phyloP scores from a whole-genome alignment of 2,888 invertebrate species.

The Chrysopilus asiliformis region DNA sequence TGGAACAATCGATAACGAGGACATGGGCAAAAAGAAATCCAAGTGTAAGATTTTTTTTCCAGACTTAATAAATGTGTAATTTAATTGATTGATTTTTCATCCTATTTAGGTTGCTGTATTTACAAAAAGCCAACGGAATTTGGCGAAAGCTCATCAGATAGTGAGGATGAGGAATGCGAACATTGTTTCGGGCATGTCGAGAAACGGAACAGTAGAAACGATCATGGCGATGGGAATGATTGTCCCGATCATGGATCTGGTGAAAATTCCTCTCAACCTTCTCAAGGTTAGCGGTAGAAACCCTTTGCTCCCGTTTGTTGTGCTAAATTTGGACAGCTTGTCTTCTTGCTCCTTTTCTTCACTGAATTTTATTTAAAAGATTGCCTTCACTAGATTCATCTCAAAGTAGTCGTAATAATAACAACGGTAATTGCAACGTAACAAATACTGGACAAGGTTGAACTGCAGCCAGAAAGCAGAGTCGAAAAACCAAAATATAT shows the following conservation, averaged over 20 bases:
- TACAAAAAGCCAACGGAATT: conserved; percentile 81
- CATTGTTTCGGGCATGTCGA: conserved; percentile 76
- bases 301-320: no score
- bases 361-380: no score
- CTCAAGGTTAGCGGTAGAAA: no score
- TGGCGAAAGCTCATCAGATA: conserved; percentile 78
- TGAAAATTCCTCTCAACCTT: no score
- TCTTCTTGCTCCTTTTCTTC: no score
- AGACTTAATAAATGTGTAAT: conserved; percentile 1
- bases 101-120: conserved; percentile 72
- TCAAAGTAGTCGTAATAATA: no score
- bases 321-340: no score
- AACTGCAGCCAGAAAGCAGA: no score
- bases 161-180: conserved; percentile 72
- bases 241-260: conserved; percentile 7
- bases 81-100: conserved; percentile 6
- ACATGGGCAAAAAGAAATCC: conserved; percentile 90
- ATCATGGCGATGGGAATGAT: conserved; percentile 18
- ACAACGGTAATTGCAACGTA: no score
- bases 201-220: conserved; percentile 37
- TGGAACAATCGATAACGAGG: conserved; percentile 88
- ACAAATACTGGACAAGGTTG: no score
- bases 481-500: no score
- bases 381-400: no score
- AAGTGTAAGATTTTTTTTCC: conserved; percentile 59